phyloP scores from a whole-genome alignment of 2,888 invertebrate genomes.

The Silvanus unidentatus region DNA sequence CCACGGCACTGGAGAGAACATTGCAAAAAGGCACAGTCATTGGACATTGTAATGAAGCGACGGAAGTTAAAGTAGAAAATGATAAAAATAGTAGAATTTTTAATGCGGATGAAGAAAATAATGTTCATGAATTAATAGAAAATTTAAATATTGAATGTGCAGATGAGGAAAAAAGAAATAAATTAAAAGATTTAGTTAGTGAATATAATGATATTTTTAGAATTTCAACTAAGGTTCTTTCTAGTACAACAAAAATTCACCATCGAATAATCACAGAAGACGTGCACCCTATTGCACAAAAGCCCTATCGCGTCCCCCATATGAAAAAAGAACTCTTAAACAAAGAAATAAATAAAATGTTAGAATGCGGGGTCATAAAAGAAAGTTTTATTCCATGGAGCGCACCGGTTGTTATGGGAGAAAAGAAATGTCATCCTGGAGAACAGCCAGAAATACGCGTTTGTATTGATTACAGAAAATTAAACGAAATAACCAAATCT shows the following conservation, averaged over 20 bases:
- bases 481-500: conserved; percentile 17
- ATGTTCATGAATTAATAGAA: neutral
- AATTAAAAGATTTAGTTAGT: conserved; percentile 5
- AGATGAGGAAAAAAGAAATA: neutral
- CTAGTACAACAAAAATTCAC: conserved; percentile 5
- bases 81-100: too few relatives aligned
- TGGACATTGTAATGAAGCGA: neutral
- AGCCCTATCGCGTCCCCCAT: conserved; percentile 7
- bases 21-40: neutral
- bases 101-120: too few relatives aligned
- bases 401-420: conserved; percentile 32
- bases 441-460: conserved; percentile 6
- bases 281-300: conserved; percentile 3
- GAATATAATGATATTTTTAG: conserved; percentile 4
- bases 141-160: neutral
- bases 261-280: conserved; percentile 9
- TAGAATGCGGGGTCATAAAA: conserved; percentile 20
- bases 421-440: conserved; percentile 27
- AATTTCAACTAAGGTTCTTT: conserved; percentile 4
- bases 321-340: conserved; percentile 6
- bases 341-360: conserved; percentile 19
- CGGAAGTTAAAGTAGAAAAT: neutral
- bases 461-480: conserved; percentile 18
- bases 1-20: neutral
- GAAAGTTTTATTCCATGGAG: conserved; percentile 30